A percentile compares a stretch with the other conserved stretches of the same genome.
Evolutionary conservation across 2,113 vertebrate species (phyloP).

Genomic region (Chiloscyllium plagiosum): DNA sequence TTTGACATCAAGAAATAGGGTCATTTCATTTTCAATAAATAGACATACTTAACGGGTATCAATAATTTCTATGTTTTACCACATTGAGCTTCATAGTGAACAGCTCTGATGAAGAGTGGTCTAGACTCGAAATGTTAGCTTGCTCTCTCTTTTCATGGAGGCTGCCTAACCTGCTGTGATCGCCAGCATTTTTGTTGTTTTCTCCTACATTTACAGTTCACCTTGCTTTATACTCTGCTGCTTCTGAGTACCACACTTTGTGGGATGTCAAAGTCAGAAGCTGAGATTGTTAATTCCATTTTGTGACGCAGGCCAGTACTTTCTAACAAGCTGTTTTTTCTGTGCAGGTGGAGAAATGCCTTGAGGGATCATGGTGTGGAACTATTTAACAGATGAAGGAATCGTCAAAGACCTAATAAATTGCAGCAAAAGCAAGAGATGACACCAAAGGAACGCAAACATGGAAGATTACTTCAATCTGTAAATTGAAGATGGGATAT

Average conservation of each 20-base stretch:
- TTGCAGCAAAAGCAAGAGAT: constrained; percentile 53
- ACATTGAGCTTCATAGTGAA: neutral
- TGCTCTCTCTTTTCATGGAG: too few relatives aligned
- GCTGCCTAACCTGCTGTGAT: too few relatives aligned
- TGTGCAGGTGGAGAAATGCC: constrained; percentile 77
- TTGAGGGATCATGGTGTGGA: constrained; percentile 76
- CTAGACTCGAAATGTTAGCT: too few relatives aligned
- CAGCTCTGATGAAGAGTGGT: neutral
- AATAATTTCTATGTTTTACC: neutral
- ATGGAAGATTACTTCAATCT: neutral
- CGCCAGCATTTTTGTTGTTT: neutral
- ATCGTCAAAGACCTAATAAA: constrained; percentile 68
- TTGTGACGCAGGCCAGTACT: neutral
- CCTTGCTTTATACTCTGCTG: neutral
- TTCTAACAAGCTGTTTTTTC: constrained; percentile 33
- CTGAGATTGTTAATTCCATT: neutral
- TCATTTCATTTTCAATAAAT: neutral
- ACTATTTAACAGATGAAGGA: constrained; percentile 73
- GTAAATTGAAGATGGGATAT: neutral
- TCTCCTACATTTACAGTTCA: neutral
- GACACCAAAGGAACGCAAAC: constrained; percentile 40
- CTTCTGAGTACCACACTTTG: neutral
- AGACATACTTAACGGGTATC: neutral
- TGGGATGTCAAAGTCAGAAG: neutral
- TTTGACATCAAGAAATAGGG: neutral